phyloP scores from a whole-genome alignment of 2,113 vertebrate genomes.

The Eonycteris spelaea region DNA sequence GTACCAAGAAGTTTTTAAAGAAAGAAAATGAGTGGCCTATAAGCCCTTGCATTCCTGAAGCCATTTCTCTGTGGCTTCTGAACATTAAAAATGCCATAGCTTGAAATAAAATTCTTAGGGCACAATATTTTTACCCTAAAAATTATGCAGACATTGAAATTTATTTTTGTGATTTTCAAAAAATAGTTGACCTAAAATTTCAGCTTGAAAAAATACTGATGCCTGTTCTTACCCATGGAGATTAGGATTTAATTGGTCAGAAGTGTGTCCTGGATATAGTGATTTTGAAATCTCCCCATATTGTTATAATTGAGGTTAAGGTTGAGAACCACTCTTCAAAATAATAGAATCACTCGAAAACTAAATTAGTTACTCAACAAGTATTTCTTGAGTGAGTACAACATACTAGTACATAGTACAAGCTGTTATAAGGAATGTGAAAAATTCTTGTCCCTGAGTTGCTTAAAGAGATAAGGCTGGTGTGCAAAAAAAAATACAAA shows the following conservation, averaged over 20 bases:
- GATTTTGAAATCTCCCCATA: background rate
- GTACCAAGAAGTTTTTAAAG: background rate
- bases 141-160: background rate
- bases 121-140: background rate
- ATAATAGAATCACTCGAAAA: background rate
- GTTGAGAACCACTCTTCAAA: background rate
- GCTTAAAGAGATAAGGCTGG: background rate
- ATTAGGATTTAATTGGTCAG: background rate
- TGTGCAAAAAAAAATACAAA: background rate
- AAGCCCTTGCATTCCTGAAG: background rate
- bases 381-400: background rate
- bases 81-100: background rate
- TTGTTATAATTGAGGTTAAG: background rate
- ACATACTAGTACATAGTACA: background rate
- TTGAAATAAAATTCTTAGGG: background rate
- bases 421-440: background rate
- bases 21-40: background rate
- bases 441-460: background rate
- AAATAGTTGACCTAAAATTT: background rate
- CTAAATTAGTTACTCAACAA: background rate
- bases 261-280: background rate
- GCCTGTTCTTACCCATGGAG: background rate
- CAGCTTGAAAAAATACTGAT: background rate
- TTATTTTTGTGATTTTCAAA: background rate
- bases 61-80: background rate